Base-by-base conservation (phyloP, 2,113 vertebrate genomes). In the Megaceryle torquata region DNA sequence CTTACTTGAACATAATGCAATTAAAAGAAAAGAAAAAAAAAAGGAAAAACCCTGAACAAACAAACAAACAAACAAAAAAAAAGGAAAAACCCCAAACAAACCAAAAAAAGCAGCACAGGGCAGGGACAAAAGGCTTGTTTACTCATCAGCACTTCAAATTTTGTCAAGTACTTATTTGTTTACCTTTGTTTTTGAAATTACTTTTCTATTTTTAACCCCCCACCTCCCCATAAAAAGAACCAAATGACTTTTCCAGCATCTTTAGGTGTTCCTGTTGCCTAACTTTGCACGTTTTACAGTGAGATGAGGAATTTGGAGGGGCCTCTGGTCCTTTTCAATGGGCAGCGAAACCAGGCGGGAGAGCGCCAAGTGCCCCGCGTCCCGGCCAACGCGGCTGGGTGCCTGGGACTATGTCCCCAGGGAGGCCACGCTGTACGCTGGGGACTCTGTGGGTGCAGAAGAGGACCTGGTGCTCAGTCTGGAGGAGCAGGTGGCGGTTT, bases 401-500 rank as follows among this genome's bases (percentile, higher is more conserved):
- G 4, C 61, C 24, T 6, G 54, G 92, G 89, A 86, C 87, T 98
- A 97, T 91, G 97, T 94, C 95, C 93, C 96, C 92, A 93, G 60
- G 85, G 97, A 79, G 88, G 95, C 85, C 86, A 88, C 56, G 92
- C 96, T 92, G 97, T 90, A 64, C 20, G 96, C 83, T 46, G 97
- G 91, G 89, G 97, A 51, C 88, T 97, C 69, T 43, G 91, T 7
- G 68, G 96, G 84, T 26, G 72, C 80, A 20, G 95, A 29, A 37
- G 76, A 80, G 85, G 82, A 82, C 78, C 91, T 44, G 77, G 82
- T 4, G 84, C 69, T 57, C 65, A 85, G 95, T 98, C 98, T 77
- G 95, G 97, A 93, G 97, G 97, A 94, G 96, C 97, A 92, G 48
- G 97, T 85, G 41, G 97, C 72, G 39, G 98, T 86, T 84, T 95